These are phyloP conservation scores for Alectoris magna DNA, from an alignment of 2,797 vertebrate species.

Conservation along the genomic window DNA sequence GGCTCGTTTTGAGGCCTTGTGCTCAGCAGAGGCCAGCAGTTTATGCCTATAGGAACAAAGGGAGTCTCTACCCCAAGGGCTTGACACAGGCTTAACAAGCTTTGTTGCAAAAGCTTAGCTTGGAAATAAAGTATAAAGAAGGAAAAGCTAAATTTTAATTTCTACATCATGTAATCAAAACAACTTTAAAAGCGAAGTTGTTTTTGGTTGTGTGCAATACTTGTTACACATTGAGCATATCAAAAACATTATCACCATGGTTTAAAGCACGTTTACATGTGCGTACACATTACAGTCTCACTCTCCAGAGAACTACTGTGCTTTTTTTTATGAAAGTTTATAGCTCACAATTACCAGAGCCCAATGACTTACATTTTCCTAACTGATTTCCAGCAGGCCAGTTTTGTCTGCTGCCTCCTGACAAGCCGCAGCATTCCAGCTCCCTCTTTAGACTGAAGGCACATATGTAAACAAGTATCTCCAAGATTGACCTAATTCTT, in stretches of 20 bases:
- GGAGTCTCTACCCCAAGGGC: neutral
- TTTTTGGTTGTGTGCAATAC: constrained; percentile 65
- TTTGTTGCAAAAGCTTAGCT: constrained; percentile 23
- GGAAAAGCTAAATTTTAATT: neutral
- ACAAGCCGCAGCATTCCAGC: neutral
- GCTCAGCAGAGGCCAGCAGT: rapidly evolving
- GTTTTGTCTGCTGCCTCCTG: constrained; percentile 39
- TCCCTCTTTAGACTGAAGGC: neutral
- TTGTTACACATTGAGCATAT: constrained; percentile 69
- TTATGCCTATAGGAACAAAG: neutral
- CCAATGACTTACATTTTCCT: constrained; percentile 66
- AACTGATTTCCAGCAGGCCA: constrained; percentile 56
- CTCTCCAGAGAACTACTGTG: constrained; percentile 41
- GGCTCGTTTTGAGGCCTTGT: rapidly evolving
- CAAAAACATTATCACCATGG: constrained; percentile 49
- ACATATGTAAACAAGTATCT: constrained; percentile 2
- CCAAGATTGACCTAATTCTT: constrained; percentile 3
- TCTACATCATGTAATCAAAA: constrained; percentile 2
- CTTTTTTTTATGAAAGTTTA: constrained; percentile 62
- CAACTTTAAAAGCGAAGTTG: constrained; percentile 68
- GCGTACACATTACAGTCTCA: constrained; percentile 17
- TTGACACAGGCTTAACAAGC: neutral
- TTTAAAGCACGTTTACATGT: constrained; percentile 56
- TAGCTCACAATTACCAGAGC: constrained; percentile 51
- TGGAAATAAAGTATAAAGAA: neutral